Evolutionary conservation across 2,797 vertebrate species (phyloP).

Genomic region (Tokudaia tokunoshimensis): DNA sequence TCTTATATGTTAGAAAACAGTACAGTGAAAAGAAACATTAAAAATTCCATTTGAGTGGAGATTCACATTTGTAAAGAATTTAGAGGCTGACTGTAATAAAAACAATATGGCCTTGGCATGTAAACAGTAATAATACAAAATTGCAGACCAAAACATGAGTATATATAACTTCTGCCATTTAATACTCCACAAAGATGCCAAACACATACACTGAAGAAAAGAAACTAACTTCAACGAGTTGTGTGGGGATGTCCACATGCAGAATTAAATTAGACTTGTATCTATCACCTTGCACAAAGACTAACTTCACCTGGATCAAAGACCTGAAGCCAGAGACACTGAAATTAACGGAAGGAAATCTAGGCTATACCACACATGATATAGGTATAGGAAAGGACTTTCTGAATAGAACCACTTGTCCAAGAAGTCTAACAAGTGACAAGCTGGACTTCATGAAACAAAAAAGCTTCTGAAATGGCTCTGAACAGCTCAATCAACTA

Average conservation of each 20-base stretch:
- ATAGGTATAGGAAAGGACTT: neutral
- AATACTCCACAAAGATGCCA: neutral
- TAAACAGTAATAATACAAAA: neutral
- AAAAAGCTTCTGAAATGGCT: neutral
- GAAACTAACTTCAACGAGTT: neutral
- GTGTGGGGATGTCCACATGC: neutral
- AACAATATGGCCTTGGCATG: neutral
- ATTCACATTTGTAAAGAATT: slow-evolving; percentile 45
- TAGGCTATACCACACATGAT: neutral
- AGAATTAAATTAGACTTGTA: neutral
- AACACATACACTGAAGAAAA: neutral
- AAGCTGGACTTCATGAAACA: neutral
- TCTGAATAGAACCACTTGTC: neutral
- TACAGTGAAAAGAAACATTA: slow-evolving; percentile 7
- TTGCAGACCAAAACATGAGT: neutral
- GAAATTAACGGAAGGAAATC: neutral
- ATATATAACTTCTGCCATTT: neutral
- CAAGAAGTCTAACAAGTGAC: neutral
- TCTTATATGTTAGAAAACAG: slow-evolving; percentile 54
- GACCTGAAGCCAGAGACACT: neutral
- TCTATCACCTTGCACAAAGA: neutral
- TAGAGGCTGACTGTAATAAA: neutral
- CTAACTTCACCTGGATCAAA: neutral
- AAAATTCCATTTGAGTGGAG: neutral
- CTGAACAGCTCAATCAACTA: neutral